Base-by-base conservation (phyloP, 2,797 vertebrate species). In the Selene dorsalis region DNA sequence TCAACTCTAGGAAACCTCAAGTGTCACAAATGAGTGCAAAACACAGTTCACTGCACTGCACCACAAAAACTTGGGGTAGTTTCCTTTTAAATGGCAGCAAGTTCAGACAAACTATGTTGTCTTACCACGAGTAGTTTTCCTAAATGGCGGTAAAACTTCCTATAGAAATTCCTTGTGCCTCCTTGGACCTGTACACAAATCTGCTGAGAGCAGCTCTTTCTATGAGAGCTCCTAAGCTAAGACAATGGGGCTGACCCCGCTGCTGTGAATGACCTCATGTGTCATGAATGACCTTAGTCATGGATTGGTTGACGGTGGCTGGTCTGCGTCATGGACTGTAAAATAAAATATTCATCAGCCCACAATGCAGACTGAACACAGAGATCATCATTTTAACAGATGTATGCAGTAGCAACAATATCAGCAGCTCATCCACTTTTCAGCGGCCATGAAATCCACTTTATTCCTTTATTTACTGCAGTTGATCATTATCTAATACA, bases 41-140 rank as follows among this genome's bases (percentile, higher is more conserved):
- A 75, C 30, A 68, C 2, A 47, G 73, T 83, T 85, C 73, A 75
- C 64, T 65, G 65, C 77, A 64, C 73, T 65, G 11, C 13, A 52
- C 73, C 52, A 62, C 64, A 47, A 68, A 75, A 53, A 62, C 17
- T 52, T 0, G 0, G 55, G 4, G 61, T 55, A 47, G 26, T 79
- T 77, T 70, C 48, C 38, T 38, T 2, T 65, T 43, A 5, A 56
- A 59, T 24, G 38, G 53, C 28, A 52, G 43, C 28, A 72, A 68
- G 57, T 72, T 77, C 11, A 77, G 43, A 8, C 58, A 41, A 24
- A 24, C 38, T 17, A 62, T 45, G 9, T 45, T 17, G 45, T 47
- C 39, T 18, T 12, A 47, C 24, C 62, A 50, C 20, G n/a, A 50
- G 43, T 20, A 32, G 18, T 22, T 12, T 30, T 45, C 13, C 22